These are phyloP conservation scores for Mechanitis mazaeus DNA, from an alignment of 2,888 invertebrate species.

Conservation along the genomic window DNA sequence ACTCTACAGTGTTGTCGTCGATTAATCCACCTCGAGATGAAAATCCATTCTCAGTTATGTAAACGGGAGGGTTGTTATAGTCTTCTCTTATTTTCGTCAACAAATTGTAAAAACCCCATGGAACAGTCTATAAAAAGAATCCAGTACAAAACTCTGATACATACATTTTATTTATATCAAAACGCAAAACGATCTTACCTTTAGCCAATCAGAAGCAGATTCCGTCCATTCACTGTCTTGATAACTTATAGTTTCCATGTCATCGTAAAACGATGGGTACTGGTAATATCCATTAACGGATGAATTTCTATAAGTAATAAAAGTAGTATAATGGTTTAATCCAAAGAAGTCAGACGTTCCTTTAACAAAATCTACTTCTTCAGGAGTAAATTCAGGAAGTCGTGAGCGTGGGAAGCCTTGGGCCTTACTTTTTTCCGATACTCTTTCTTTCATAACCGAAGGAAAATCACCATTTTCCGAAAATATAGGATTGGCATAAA, in stretches of 20 bases:
- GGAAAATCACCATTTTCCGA: slow-evolving; percentile 77
- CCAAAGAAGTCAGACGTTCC: slow-evolving; percentile 51
- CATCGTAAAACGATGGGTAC: slow-evolving; percentile 33
- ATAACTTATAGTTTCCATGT: slow-evolving; percentile 27
- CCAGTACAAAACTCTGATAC: neutral
- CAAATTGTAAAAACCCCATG: slow-evolving; percentile 74
- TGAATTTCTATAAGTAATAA: slow-evolving; percentile 32
- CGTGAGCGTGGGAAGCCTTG: slow-evolving; percentile 58
- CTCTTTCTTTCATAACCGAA: slow-evolving; percentile 69
- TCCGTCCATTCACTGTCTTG: slow-evolving; percentile 32
- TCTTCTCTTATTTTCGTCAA: slow-evolving; percentile 62
- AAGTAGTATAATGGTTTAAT: slow-evolving; percentile 79
- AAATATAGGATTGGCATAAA: slow-evolving; percentile 78
- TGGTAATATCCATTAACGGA: slow-evolving; percentile 22
- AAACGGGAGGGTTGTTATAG: slow-evolving; percentile 71
- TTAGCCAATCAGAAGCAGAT: slow-evolving; percentile 27
- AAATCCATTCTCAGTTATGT: slow-evolving; percentile 76
- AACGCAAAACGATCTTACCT: slow-evolving; percentile 24
- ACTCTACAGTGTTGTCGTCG: slow-evolving; percentile 57
- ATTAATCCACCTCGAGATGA: slow-evolving; percentile 40
- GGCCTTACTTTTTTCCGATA: slow-evolving; percentile 68
- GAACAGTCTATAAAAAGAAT: slow-evolving; percentile 52
- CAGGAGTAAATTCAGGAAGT: slow-evolving; percentile 55
- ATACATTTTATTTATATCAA: neutral
- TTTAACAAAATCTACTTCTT: slow-evolving; percentile 45